These are phyloP conservation scores for Achatina immaculata DNA, from an alignment of 1,140 invertebrate species.

Conservation along the genomic window DNA sequence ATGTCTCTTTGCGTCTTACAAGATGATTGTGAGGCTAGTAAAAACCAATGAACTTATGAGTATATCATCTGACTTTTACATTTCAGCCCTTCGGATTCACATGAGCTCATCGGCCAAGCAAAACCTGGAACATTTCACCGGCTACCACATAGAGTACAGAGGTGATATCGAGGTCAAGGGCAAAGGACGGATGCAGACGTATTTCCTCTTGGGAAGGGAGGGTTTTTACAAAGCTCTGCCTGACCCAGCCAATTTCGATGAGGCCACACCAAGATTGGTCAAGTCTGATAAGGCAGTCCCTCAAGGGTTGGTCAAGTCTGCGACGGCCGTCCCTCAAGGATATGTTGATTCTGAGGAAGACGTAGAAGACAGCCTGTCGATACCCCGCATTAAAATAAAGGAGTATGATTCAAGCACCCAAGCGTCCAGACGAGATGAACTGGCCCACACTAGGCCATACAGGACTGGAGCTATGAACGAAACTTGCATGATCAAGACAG, in stretches of 20 bases:
- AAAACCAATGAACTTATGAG: too few relatives aligned
- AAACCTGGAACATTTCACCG: slow-evolving; percentile 51
- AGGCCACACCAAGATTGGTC: slow-evolving; percentile 2
- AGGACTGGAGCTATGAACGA: background rate
- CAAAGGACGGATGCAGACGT: slow-evolving; percentile 90
- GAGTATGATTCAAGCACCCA: background rate
- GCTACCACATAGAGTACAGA: slow-evolving; percentile 56
- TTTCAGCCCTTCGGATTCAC: slow-evolving; percentile 61
- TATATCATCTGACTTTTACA: too few relatives aligned
- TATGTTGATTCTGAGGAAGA: background rate
- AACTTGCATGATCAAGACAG: background rate
- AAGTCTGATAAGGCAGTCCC: background rate
- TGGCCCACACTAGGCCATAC: background rate
- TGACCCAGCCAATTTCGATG: slow-evolving; percentile 22
- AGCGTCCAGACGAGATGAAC: background rate
- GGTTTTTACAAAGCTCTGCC: slow-evolving; percentile 57
- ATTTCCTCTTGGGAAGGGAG: slow-evolving; percentile 82
- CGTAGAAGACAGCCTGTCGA: background rate
- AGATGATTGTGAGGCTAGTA: too few relatives aligned
- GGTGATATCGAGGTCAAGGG: slow-evolving; percentile 74
- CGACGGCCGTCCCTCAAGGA: background rate
- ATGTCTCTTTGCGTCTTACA: too few relatives aligned
- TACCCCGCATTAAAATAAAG: background rate
- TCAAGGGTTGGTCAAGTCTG: background rate
- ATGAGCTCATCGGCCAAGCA: slow-evolving; percentile 53